Evolutionary conservation across 2,797 vertebrate genomes (phyloP).

Genomic region (Meriones psammophilus): DNA sequence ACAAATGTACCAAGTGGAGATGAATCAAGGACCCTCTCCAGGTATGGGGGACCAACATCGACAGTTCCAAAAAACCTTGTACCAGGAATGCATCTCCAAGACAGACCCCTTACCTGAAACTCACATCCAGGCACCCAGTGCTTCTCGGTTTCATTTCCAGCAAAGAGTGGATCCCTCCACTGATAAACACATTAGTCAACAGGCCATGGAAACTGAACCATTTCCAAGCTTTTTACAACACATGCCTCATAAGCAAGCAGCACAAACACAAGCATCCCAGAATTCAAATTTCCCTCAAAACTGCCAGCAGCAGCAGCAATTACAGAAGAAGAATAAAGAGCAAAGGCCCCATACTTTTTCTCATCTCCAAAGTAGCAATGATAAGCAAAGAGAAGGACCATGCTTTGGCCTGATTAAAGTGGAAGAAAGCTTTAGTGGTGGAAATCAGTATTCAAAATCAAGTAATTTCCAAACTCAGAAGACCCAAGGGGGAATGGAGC

Average conservation of each 20-base stretch:
- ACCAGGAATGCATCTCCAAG: conserved; percentile 80
- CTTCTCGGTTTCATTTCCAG: conserved; percentile 88
- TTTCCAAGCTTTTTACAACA: conserved; percentile 90
- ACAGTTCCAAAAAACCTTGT: conserved; percentile 87
- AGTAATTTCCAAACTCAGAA: conserved; percentile 85
- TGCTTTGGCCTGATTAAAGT: conserved; percentile 83
- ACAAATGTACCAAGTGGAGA: conserved; percentile 84
- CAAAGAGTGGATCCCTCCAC: conserved; percentile 83
- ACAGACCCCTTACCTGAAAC: conserved; percentile 84
- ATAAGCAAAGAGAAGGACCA: conserved; percentile 75
- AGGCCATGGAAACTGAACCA: conserved; percentile 89
- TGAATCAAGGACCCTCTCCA: conserved; percentile 86
- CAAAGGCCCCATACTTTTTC: conserved; percentile 73
- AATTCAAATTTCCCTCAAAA: conserved; percentile 85
- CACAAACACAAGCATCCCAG: conserved; percentile 79
- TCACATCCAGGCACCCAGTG: conserved; percentile 85
- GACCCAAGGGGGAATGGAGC: conserved; percentile 89
- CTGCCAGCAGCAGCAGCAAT: conserved; percentile 81
- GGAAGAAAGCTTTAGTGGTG: conserved; percentile 83
- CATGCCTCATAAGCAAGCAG: conserved; percentile 88
- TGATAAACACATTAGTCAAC: conserved; percentile 90
- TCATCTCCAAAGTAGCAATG: conserved; percentile 74
- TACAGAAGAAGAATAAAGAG: conserved; percentile 85
- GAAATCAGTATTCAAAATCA: conserved; percentile 84
- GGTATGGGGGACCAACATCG: conserved; percentile 91